phyloP scores from a whole-genome alignment of 2,113 vertebrate species.

The Bos javanicus region DNA sequence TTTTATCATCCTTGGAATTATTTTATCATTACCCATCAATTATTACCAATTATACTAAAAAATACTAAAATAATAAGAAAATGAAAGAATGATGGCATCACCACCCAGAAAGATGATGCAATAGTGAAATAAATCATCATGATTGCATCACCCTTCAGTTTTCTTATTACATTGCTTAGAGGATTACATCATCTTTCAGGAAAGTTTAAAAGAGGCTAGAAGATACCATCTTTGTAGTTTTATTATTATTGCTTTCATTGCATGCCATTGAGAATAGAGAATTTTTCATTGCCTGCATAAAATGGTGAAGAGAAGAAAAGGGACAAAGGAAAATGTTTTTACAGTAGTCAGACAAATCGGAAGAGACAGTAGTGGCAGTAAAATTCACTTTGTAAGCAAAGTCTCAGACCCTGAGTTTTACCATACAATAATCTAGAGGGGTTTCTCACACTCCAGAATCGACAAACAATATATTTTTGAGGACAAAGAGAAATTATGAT shows the following conservation, averaged over 20 bases:
- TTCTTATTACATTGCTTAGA: not conserved
- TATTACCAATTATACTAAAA: not conserved
- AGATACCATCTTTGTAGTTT: not conserved
- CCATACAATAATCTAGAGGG: not conserved
- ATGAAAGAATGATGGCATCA: not conserved
- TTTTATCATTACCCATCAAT: not conserved
- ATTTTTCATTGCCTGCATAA: not conserved
- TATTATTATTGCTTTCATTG: not conserved
- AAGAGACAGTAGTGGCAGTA: fast-evolving
- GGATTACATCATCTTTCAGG: not conserved
- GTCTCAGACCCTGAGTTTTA: not conserved
- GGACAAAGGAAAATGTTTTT: not conserved
- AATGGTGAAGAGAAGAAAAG: not conserved
- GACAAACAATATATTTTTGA: not conserved
- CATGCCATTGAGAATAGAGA: not conserved
- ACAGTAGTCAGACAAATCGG: not conserved
- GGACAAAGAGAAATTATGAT: not conserved
- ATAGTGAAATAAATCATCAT: not conserved
- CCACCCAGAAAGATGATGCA: not conserved
- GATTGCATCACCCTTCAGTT: not conserved
- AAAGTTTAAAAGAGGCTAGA: not conserved
- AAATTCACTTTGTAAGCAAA: not conserved
- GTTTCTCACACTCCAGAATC: not conserved
- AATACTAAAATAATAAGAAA: not conserved
- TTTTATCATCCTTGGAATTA: not conserved